Evolutionary conservation across 53 echinoderm and acorn worm species (phyloP).

Genomic region (Arbacia lixula): DNA sequence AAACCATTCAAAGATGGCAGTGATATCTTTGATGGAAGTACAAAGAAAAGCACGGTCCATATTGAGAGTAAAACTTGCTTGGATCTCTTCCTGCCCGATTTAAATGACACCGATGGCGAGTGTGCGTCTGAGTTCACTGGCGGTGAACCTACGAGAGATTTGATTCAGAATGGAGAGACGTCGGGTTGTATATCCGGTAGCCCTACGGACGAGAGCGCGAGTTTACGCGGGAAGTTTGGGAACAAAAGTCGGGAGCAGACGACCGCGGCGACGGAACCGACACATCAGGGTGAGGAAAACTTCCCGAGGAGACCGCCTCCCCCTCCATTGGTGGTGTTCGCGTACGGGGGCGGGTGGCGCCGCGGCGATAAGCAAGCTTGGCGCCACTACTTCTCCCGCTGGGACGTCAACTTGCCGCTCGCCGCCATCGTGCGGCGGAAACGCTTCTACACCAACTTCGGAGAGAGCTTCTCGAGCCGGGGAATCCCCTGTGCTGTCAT

Average conservation of each 20-base stretch:
- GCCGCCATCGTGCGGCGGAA: conserved; percentile 14
- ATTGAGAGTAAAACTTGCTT: conserved; percentile 29
- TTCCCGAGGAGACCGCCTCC: neutral
- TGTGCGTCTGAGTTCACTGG: neutral
- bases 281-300: too few relatives aligned
- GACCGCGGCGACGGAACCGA: too few relatives aligned
- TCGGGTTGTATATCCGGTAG: neutral
- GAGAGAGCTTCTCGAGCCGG: conserved; percentile 58
- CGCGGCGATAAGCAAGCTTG: conserved; percentile 67
- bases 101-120: neutral
- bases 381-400: conserved; percentile 62
- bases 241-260: too few relatives aligned
- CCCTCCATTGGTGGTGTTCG: conserved; percentile 55
- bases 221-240: too few relatives aligned
- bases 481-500: conserved; percentile 63
- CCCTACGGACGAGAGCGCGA: too few relatives aligned
- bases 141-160: neutral
- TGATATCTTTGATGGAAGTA: neutral
- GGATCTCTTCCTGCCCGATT: conserved; percentile 12
- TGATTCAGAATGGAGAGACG: neutral
- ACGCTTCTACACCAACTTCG: conserved; percentile 59
- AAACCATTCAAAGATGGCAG: conserved; percentile 3
- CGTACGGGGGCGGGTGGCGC: conserved; percentile 70
- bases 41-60: neutral
- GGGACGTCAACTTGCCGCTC: conserved; percentile 59